Conservation (phyloP, 2,888 invertebrate species). For the Ornithoptera priamus region DNA sequence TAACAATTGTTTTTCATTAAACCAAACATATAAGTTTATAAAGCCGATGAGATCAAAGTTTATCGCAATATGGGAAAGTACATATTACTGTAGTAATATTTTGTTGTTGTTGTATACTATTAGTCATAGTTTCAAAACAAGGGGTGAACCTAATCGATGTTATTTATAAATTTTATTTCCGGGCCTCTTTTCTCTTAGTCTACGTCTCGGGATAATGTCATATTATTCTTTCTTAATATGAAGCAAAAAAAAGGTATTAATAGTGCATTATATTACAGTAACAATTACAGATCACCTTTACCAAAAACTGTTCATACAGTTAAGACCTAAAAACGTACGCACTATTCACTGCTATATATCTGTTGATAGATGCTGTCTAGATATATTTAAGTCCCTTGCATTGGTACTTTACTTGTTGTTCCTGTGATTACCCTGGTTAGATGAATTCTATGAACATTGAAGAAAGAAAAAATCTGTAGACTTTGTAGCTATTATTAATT, state of each 20-base stretch:
- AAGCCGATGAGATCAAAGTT: background rate
- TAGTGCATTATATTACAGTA: background rate
- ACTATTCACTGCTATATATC: too few species aligned
- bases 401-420: too few species aligned
- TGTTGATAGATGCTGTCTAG: too few species aligned
- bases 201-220: background rate
- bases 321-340: too few species aligned
- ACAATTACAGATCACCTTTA: too few species aligned
- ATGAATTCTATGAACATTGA: too few species aligned
- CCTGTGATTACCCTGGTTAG: too few species aligned
- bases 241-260: background rate
- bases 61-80: slow-evolving; percentile 19
- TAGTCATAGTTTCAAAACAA: background rate
- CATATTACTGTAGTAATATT: background rate
- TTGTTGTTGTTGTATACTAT: background rate
- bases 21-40: background rate
- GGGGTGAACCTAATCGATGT: background rate
- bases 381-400: too few species aligned
- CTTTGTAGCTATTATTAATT: too few species aligned
- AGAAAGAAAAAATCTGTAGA: too few species aligned
- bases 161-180: background rate
- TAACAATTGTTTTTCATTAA: background rate
- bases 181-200: background rate
- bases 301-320: too few species aligned
- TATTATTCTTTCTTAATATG: background rate